Evolutionary conservation across 2,888 invertebrate genomes (phyloP), one percentile per base, ranked within the genome.

Genomic region (Trisateles emortualis): DNA sequence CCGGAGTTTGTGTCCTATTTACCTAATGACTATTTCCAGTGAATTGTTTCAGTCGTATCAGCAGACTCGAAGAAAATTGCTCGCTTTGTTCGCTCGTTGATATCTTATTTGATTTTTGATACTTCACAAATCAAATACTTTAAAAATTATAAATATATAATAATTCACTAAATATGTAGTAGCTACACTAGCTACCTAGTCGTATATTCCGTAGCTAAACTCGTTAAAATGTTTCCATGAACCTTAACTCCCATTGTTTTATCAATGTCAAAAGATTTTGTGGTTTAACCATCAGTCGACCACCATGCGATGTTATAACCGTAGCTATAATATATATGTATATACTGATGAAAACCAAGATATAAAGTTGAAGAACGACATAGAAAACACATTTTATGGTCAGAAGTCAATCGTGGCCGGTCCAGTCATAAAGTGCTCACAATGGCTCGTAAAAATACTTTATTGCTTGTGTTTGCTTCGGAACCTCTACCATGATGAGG

Each of bases 391-490:
- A 83, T 75, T 89, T 90, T 88, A 90, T 81, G 86, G 79, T 67
- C 86, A 87, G 86, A 84, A 89, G 89, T 88, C 87, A 88, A 88
- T 90, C 88, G 81, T 66, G 81, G 79, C 63, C 68, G 72, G 73
- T 63, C n/a, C 61, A 60, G 80, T 81, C 84, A 81, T 89, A 86
- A 88, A 87, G 62, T 69, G 62, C 58, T 81, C 75, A 90, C 90
- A 90, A 90, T 89, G 82, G 83, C 66, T 88, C 90, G 84, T 90
- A 88, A 90, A 90, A 76, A 78, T 79, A 68, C 68, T 87, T 88
- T 86, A 88, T 80, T 67, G 76, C 68, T 52, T 63, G 73, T 72
- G 78, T 74, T 78, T 53, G 50, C 41, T 61, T 70, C 56, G 45
- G 56, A 50, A 53, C 63, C 50, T 47, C 33, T 68, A 69, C 65